Evolutionary conservation across 2,888 invertebrate genomes (phyloP).

Genomic region (Drosophila barbarae): DNA sequence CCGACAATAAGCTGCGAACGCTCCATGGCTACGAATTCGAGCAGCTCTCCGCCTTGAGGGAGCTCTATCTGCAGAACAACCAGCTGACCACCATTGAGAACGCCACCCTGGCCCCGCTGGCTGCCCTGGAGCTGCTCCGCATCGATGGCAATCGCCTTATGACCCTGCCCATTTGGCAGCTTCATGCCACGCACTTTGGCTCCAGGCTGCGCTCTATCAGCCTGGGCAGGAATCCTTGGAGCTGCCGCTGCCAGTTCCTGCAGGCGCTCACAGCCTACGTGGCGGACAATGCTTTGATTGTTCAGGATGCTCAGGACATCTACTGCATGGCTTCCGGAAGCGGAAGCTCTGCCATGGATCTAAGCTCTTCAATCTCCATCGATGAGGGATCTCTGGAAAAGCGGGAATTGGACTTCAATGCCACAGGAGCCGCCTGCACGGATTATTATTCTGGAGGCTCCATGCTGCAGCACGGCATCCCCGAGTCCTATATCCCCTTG

Average conservation of each 20-base stretch:
- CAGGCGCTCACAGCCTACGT: slow-evolving; percentile 92
- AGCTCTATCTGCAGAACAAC: slow-evolving; percentile 93
- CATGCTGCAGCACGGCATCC: slow-evolving; percentile 90
- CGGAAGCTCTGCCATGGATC: slow-evolving; percentile 27
- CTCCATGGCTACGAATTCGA: slow-evolving; percentile 94
- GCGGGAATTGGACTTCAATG: slow-evolving; percentile 90
- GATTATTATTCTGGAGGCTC: slow-evolving; percentile 89
- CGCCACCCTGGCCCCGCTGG: slow-evolving; percentile 87
- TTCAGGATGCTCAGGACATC: slow-evolving; percentile 89
- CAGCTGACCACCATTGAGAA: slow-evolving; percentile 89
- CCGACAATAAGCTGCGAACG: slow-evolving; percentile 89
- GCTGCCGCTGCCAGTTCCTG: slow-evolving; percentile 93
- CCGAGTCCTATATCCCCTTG: slow-evolving; percentile 89
- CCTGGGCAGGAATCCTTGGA: slow-evolving; percentile 92
- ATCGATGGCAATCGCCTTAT: slow-evolving; percentile 92
- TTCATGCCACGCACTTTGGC: slow-evolving; percentile 77
- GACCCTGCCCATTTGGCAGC: slow-evolving; percentile 90
- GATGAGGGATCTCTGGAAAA: slow-evolving; percentile 77
- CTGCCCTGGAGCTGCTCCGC: slow-evolving; percentile 89
- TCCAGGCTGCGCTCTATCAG: slow-evolving; percentile 79
- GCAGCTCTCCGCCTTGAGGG: slow-evolving; percentile 88
- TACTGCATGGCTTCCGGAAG: slow-evolving; percentile 85
- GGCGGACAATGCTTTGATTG: slow-evolving; percentile 89
- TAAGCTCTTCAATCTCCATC: background rate
- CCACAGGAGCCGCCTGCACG: slow-evolving; percentile 87